phyloP scores from a whole-genome alignment of 2,797 vertebrate species.

The Coregonus sp. region DNA sequence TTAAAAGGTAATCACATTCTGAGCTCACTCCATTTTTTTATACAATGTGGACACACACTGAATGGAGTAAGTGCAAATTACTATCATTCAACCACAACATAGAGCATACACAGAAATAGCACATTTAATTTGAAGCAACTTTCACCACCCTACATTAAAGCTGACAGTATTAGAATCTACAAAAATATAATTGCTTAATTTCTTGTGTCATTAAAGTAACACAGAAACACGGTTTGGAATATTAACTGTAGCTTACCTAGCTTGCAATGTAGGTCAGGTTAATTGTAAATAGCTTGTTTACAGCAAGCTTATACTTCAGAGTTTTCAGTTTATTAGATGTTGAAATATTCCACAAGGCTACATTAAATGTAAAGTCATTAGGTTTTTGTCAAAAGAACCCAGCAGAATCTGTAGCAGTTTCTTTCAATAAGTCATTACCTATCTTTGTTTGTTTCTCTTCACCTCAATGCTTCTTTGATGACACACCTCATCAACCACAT shows the following conservation, averaged over 20 bases:
- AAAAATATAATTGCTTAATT: too few species aligned
- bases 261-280: too few species aligned
- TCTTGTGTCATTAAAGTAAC: background rate
- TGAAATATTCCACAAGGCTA: slow-evolving; percentile 22
- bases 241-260: too few species aligned
- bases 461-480: slow-evolving; percentile 29
- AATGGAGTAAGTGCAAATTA: slow-evolving; percentile 30
- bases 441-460: slow-evolving; percentile 45
- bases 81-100: slow-evolving; percentile 22
- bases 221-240: too few species aligned
- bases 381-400: slow-evolving; percentile 36
- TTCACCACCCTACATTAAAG: background rate
- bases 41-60: slow-evolving; percentile 52
- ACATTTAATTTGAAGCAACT: slow-evolving; percentile 24
- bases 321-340: slow-evolving; percentile 22
- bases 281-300: too few species aligned
- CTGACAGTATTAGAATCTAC: too few species aligned
- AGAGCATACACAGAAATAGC: slow-evolving; percentile 45
- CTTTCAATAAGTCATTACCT: background rate
- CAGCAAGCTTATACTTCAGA: too few species aligned
- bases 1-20: slow-evolving; percentile 67
- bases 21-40: slow-evolving; percentile 55
- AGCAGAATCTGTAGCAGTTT: slow-evolving; percentile 26
- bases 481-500: slow-evolving; percentile 47
- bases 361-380: slow-evolving; percentile 47